phyloP scores from a whole-genome alignment of 2,113 vertebrate genomes.

The Scartelaos histophorus region DNA sequence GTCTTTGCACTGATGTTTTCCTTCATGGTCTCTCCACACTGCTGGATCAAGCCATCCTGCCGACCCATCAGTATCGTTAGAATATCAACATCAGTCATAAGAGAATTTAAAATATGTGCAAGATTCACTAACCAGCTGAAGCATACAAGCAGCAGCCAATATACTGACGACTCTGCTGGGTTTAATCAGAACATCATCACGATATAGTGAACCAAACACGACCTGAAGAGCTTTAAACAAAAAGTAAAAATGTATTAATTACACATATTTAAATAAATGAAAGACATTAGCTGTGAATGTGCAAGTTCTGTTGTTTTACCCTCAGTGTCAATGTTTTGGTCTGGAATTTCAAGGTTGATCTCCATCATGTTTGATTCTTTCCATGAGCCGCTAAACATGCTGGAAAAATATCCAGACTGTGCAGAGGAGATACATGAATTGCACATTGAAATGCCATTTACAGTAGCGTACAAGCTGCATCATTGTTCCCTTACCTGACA shows the following conservation, averaged over 20 bases:
- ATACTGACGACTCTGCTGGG: constrained; percentile 92
- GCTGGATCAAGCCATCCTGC: constrained; percentile 95
- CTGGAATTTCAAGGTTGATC: constrained; percentile 95
- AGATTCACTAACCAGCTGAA: constrained; percentile 88
- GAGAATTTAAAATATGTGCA: background rate
- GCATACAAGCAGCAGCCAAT: constrained; percentile 93
- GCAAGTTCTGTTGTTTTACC: constrained; percentile 77
- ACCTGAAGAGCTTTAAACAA: constrained; percentile 85
- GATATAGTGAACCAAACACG: constrained; percentile 94
- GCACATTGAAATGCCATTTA: background rate
- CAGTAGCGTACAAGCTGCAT: background rate
- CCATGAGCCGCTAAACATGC: constrained; percentile 99
- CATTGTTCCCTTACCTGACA: constrained; percentile 83
- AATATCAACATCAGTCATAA: background rate
- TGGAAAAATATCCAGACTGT: constrained; percentile 97
- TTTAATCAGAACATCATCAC: constrained; percentile 95
- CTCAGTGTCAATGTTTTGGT: constrained; percentile 96
- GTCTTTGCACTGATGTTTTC: constrained; percentile 93
- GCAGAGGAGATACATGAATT: too few relatives aligned
- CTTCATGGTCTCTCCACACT: constrained; percentile 97
- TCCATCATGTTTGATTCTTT: constrained; percentile 94
- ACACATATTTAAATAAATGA: background rate
- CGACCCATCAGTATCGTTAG: constrained; percentile 14
- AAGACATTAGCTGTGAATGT: background rate
- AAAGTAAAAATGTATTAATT: constrained; percentile 11